These are phyloP conservation scores for Acipenser transmontanus DNA, from an alignment of 2,797 vertebrate genomes.

Conservation along the genomic window DNA sequence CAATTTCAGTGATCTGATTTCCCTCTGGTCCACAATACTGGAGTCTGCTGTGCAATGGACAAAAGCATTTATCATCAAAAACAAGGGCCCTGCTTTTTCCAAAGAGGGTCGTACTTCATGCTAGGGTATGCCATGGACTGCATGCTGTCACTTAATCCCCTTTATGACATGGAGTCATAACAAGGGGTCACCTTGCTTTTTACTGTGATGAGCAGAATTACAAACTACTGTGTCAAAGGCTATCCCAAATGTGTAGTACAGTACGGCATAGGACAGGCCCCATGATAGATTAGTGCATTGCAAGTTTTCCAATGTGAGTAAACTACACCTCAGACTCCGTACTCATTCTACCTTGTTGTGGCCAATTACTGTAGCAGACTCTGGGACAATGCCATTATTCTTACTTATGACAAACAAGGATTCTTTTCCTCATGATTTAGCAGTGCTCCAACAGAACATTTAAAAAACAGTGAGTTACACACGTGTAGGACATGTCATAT, in stretches of 20 bases:
- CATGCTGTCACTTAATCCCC: slow-evolving; percentile 1
- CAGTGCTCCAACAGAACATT: too few species aligned
- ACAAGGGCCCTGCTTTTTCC: not conserved
- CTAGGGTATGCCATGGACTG: not conserved
- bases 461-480: too few species aligned
- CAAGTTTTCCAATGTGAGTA: not conserved
- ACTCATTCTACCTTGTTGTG: not conserved
- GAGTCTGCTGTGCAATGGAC: not conserved
- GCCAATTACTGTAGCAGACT: too few species aligned
- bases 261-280: not conserved
- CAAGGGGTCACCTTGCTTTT: not conserved
- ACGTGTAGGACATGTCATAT: too few species aligned
- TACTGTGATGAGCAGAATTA: not conserved
- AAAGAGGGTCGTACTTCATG: not conserved
- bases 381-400: too few species aligned
- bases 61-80: slow-evolving; percentile 8
- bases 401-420: too few species aligned
- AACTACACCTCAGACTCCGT: slow-evolving; percentile 1
- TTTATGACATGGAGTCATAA: not conserved
- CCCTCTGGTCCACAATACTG: not conserved
- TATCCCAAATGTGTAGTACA: not conserved
- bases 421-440: too few species aligned
- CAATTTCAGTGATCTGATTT: slow-evolving; percentile 11
- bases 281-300: not conserved
- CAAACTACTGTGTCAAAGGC: not conserved